Base-by-base conservation (phyloP, 2,797 vertebrate genomes). In the Anabas testudineus region DNA sequence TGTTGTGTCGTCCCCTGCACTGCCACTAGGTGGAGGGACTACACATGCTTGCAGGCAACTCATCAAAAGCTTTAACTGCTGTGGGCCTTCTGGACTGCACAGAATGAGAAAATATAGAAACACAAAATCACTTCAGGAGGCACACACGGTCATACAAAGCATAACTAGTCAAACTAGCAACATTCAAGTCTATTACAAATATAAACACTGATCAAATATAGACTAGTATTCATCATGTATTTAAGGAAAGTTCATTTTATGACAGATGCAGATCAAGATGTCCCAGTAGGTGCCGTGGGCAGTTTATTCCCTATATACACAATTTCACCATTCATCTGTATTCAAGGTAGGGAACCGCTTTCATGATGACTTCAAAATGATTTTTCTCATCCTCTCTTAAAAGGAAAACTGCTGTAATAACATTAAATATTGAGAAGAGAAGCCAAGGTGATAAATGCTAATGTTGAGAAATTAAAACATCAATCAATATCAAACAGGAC, bases 11-110 rank as follows among this genome's bases (percentile, higher is more conserved):
- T 85, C 5, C 68, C 46, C 21, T 42, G 32, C 45, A 67, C 45
- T 49, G 65, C 93, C 92, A 90, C 89, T 84, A 91, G 92, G 82
- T 87, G 91, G 93, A 89, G 84, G 74, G 61, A 75, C 41, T 18
- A 8, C 18, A 42, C 16, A 36, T 57, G 9, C 16, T 36, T 57
- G 9, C 7, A 47, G 36, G 45, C 39, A 37, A 53, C 39, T 47
- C 15, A 21, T 52, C 19, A 67, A 42, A 53, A 64, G 28, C 10
- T 39, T 42, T 51, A 1, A 43, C 14, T 43, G 16, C 37, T 66
- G 55, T 43, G 14, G 67, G 37, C 57, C 36, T 18, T 36, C 18
- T 62, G 18, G 10, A 51, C 57, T 34, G 30, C 5, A 42, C 15
- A 42, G 3, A 42, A 42, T n/a, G 1, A 12, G 34, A 34, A 34